phyloP scores from a whole-genome alignment of 2,113 vertebrate genomes.

The Micronisus gabar region DNA sequence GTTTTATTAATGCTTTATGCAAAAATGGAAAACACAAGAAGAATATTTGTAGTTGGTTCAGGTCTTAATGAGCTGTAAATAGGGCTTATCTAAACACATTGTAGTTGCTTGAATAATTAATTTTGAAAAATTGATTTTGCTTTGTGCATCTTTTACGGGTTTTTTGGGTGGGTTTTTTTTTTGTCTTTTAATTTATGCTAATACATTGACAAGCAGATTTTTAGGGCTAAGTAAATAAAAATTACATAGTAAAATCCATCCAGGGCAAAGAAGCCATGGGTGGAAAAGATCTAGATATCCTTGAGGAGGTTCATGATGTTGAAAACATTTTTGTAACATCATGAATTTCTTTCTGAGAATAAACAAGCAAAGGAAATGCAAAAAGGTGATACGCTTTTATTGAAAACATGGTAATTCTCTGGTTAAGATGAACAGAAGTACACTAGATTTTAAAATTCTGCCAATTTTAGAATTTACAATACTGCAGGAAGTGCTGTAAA shows the following conservation, averaged over 20 bases:
- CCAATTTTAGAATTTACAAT: not conserved
- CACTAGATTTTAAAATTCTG: not conserved
- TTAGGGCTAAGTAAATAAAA: not conserved
- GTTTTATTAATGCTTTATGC: not conserved
- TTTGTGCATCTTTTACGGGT: not conserved
- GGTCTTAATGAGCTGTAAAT: not conserved
- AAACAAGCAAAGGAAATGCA: not conserved
- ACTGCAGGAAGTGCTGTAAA: not conserved
- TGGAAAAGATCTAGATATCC: not conserved
- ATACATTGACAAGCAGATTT: not conserved
- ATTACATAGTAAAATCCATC: not conserved
- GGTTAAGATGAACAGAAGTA: not conserved
- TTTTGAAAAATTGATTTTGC: not conserved
- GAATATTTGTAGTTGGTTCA: not conserved
- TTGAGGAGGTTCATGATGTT: not conserved
- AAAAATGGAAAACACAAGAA: not conserved
- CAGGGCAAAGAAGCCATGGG: fast-evolving
- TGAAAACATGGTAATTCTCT: not conserved
- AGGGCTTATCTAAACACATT: not conserved
- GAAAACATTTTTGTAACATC: not conserved
- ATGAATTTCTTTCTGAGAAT: not conserved
- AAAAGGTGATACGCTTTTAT: not conserved
- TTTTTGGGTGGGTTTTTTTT: no score
- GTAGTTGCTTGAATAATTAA: not conserved
- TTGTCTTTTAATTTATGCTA: not conserved